phyloP scores from a whole-genome alignment of 2,113 vertebrate genomes.

The Guaruba guarouba region DNA sequence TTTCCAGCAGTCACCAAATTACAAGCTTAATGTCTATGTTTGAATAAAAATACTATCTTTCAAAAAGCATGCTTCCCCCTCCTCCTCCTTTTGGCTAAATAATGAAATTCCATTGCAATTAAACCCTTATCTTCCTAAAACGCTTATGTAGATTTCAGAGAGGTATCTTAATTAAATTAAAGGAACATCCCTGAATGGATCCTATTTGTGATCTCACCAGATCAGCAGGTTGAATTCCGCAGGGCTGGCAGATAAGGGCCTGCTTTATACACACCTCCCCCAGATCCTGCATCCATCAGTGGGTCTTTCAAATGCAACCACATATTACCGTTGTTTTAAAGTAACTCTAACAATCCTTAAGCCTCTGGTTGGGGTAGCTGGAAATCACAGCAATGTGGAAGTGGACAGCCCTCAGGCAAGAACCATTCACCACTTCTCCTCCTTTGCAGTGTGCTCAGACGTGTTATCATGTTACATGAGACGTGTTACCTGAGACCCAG shows the following conservation, averaged over 20 bases:
- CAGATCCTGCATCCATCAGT: background rate
- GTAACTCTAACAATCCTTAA: background rate
- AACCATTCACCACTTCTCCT: background rate
- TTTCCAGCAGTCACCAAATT: background rate
- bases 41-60: background rate
- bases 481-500: background rate
- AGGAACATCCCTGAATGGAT: background rate
- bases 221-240: background rate
- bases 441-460: background rate
- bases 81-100: background rate
- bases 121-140: background rate
- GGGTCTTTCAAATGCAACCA: background rate
- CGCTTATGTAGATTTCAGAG: background rate
- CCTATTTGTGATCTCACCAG: background rate
- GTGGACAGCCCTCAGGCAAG: background rate
- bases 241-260: background rate
- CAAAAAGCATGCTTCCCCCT: background rate
- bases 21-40: background rate
- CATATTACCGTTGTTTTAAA: background rate
- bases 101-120: background rate
- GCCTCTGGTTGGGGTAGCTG: background rate
- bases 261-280: background rate
- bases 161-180: background rate
- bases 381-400: background rate
- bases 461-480: background rate